Conservation (phyloP, 2,113 vertebrate genomes). For the Pseudolaguvia tuberculata region DNA sequence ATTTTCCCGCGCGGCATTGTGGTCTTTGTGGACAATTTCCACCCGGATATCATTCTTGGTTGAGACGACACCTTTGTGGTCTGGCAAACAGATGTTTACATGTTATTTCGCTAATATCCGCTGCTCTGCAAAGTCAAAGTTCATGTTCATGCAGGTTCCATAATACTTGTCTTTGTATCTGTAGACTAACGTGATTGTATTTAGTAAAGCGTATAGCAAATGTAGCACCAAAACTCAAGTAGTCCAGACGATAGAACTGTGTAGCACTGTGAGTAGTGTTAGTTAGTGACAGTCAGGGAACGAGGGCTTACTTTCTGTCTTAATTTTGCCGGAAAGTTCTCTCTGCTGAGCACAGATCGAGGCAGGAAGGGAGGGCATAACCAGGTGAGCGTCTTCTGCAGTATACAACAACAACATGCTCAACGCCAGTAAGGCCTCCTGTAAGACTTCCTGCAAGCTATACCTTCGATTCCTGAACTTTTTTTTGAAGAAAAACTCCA, state of each 20-base stretch:
- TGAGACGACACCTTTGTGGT: conserved; percentile 93
- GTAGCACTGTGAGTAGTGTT: conserved; percentile 54
- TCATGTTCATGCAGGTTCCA: conserved; percentile 22
- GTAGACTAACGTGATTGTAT: background rate
- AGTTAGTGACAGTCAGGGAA: conserved; percentile 65
- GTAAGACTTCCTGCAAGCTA: conserved; percentile 60
- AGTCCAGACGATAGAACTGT: conserved; percentile 54
- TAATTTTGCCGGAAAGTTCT: conserved; percentile 81
- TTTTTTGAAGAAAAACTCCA: background rate
- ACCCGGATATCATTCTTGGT: conserved; percentile 98
- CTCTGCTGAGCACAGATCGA: conserved; percentile 81
- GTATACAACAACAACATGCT: conserved; percentile 79
- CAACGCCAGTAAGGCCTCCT: conserved; percentile 53
- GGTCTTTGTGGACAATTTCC: conserved; percentile 97
- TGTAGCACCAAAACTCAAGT: conserved; percentile 27
- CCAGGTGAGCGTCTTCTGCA: conserved; percentile 77
- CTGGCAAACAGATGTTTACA: conserved; percentile 58
- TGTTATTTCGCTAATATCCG: background rate
- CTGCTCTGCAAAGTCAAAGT: background rate
- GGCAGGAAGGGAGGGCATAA: conserved; percentile 78
- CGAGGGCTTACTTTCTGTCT: conserved; percentile 78
- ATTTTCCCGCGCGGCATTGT: conserved; percentile 78
- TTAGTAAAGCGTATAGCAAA: conserved; percentile 5
- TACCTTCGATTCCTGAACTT: conserved; percentile 46
- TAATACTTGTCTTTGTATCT: conserved; percentile 14